A percentile compares a stretch with the other conserved stretches of the same genome.
These are phyloP conservation scores for Molanna angustata DNA, from an alignment of 2,888 invertebrate genomes.

Conservation along the genomic window DNA sequence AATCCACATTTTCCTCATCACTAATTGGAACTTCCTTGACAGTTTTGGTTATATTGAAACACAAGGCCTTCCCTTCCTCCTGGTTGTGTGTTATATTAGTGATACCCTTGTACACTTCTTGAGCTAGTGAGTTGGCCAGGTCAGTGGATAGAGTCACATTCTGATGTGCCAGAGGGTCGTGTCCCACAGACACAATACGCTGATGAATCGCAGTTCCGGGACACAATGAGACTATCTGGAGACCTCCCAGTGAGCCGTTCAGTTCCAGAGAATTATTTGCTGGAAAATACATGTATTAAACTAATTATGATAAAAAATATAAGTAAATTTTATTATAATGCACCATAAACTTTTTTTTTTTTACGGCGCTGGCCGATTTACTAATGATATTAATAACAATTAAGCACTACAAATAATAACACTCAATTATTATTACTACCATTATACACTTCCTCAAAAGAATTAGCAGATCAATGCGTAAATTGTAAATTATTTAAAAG, in stretches of 20 bases:
- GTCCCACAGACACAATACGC: constrained; percentile 81
- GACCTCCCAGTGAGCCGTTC: constrained; percentile 86
- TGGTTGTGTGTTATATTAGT: constrained; percentile 35
- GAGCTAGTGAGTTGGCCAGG: constrained; percentile 40
- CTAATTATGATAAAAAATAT: too few relatives aligned
- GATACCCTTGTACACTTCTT: constrained; percentile 42
- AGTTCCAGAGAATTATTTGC: constrained; percentile 59
- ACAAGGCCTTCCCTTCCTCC: constrained; percentile 44
- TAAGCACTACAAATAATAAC: too few relatives aligned
- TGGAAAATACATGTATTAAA: constrained; percentile 35
- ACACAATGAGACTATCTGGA: constrained; percentile 87
- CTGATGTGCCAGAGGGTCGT: constrained; percentile 63
- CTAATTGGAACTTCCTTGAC: constrained; percentile 37
- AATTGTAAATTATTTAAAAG: too few relatives aligned
- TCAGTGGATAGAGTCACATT: constrained; percentile 34
- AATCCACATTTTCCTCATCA: constrained; percentile 35
- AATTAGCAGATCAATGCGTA: too few relatives aligned
- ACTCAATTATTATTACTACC: too few relatives aligned
- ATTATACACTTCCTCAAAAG: too few relatives aligned
- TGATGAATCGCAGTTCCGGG: constrained; percentile 80
- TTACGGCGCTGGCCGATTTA: too few relatives aligned
- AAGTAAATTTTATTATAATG: too few relatives aligned
- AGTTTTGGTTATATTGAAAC: constrained; percentile 42
- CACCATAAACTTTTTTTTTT: too few relatives aligned
- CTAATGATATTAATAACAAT: too few relatives aligned